Conservation (phyloP, 2,888 invertebrate genomes). For the Papilio elwesi region DNA sequence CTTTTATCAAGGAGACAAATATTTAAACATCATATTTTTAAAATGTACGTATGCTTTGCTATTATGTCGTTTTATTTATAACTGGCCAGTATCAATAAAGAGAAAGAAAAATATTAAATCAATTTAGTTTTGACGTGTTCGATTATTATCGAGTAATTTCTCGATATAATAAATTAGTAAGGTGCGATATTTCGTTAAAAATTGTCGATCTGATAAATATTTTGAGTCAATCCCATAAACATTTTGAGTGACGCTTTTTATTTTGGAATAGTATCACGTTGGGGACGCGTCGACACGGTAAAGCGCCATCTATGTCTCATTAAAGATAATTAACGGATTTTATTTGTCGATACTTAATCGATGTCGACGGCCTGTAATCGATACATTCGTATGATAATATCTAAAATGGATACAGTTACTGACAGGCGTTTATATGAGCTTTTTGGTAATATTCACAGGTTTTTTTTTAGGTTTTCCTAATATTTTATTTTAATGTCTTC, state of each 20-base stretch:
- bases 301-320: conserved; percentile 34
- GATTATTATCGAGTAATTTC: background rate
- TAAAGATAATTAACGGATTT: conserved; percentile 40
- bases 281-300: conserved; percentile 27
- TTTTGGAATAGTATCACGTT: conserved; percentile 18
- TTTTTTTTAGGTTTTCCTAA: conserved; percentile 1
- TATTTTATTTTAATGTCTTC: background rate
- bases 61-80: conserved; percentile 6
- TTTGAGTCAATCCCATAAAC: conserved; percentile 22
- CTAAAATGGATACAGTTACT: conserved; percentile 35
- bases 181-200: conserved; percentile 4
- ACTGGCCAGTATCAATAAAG: conserved; percentile 5
- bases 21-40: background rate
- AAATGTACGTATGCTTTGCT: background rate
- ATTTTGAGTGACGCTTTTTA: conserved; percentile 17
- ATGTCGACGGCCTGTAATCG: conserved; percentile 35
- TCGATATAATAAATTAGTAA: background rate
- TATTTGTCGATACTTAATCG: conserved; percentile 34
- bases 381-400: conserved; percentile 42
- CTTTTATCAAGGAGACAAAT: background rate
- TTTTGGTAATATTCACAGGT: background rate
- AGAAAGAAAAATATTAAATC: conserved; percentile 11
- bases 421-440: conserved; percentile 32
- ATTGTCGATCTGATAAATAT: background rate
- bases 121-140: background rate